These are phyloP conservation scores for Astropecten irregularis DNA, from an alignment of 53 echinoderm and acorn worm genomes.

Conservation along the genomic window DNA sequence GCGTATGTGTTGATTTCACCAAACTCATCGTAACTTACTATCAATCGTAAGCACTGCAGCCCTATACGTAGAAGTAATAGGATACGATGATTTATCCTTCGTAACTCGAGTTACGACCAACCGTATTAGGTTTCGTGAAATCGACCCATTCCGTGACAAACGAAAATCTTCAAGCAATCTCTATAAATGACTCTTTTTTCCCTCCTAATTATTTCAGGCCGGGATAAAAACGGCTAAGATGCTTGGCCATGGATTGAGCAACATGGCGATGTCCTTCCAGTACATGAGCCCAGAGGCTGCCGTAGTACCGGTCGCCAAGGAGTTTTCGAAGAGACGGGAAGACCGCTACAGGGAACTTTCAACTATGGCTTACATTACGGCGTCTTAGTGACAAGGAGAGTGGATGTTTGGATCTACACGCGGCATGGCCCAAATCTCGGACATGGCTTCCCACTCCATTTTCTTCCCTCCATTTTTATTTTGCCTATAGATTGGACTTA, in stretches of 20 bases:
- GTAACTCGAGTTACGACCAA: too few relatives aligned
- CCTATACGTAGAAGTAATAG: too few relatives aligned
- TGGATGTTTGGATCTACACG: not conserved
- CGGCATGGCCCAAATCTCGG: not conserved
- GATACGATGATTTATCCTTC: too few relatives aligned
- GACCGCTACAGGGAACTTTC: conserved; percentile 19
- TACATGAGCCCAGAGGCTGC: conserved; percentile 23
- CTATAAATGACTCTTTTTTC: not conserved
- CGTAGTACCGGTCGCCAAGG: conserved; percentile 2
- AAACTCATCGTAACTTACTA: too few relatives aligned
- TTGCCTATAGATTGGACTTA: too few relatives aligned
- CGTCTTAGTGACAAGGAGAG: not conserved
- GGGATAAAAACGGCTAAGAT: conserved; percentile 14
- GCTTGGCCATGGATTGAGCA: conserved; percentile 29
- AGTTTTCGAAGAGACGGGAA: not conserved
- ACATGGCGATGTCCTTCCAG: conserved; percentile 34
- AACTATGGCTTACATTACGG: not conserved
- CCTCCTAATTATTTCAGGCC: not conserved
- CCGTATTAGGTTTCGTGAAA: too few relatives aligned
- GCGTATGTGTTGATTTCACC: too few relatives aligned
- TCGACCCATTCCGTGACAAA: too few relatives aligned
- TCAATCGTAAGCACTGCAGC: too few relatives aligned
- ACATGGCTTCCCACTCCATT: not conserved
- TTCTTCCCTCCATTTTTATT: too few relatives aligned
- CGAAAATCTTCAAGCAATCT: too few relatives aligned